These are phyloP conservation scores for Threskiornis aethiopicus DNA, from an alignment of 2,797 vertebrate genomes.

Conservation along the genomic window DNA sequence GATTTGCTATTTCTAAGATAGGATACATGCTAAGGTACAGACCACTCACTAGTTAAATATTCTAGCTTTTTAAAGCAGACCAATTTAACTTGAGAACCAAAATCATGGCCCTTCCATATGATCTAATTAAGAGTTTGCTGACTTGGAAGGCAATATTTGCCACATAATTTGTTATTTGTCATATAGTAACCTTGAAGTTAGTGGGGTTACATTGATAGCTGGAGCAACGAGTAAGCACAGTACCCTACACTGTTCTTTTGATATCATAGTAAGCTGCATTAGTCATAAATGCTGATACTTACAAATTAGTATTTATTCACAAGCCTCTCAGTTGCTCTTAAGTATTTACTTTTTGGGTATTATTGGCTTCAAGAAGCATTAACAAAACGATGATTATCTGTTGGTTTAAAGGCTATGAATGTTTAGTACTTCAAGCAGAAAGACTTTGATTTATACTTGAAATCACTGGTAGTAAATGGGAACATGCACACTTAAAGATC, in stretches of 20 bases:
- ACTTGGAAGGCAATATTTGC: not conserved
- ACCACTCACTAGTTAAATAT: not conserved
- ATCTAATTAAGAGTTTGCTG: not conserved
- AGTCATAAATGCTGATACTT: slow-evolving; percentile 1
- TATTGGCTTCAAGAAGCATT: slow-evolving; percentile 14
- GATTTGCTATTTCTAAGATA: not conserved
- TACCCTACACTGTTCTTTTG: not conserved
- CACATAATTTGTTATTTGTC: not conserved
- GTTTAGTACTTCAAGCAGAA: not conserved
- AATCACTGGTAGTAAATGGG: not conserved
- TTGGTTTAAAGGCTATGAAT: slow-evolving; percentile 18
- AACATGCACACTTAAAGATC: not conserved
- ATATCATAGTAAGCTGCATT: not conserved
- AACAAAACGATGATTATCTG: not conserved
- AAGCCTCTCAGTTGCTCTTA: not conserved
- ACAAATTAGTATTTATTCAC: slow-evolving; percentile 5
- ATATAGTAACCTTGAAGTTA: not conserved
- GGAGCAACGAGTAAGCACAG: not conserved
- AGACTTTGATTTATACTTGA: slow-evolving; percentile 16
- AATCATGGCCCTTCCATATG: not conserved
- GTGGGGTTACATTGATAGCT: not conserved
- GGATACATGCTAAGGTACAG: not conserved
- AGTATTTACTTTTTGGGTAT: slow-evolving; percentile 12
- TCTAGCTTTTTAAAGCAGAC: not conserved
- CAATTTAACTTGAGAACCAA: not conserved